Conservation (phyloP, 2,797 vertebrate species). For the Zenarchopterus dispar region DNA sequence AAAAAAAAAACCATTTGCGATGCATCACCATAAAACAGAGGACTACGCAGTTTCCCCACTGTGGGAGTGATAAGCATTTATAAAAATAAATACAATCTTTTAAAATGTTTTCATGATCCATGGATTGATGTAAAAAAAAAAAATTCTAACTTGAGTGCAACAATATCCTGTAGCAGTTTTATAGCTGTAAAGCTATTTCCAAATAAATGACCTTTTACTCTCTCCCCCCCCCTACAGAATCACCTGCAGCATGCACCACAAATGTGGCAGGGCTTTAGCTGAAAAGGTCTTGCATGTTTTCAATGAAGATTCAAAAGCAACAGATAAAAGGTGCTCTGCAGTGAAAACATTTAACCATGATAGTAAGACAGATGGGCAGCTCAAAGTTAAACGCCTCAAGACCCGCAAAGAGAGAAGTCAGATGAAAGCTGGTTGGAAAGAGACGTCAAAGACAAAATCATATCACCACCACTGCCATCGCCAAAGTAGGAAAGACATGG, state of each 20-base stretch:
- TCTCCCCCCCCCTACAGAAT: slow-evolving; percentile 24
- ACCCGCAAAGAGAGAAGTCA: slow-evolving; percentile 77
- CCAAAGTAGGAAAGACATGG: slow-evolving; percentile 47
- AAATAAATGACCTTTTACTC: no score
- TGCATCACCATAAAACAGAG: no score
- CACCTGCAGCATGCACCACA: slow-evolving; percentile 49
- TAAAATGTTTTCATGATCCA: no score
- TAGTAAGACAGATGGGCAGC: slow-evolving; percentile 23
- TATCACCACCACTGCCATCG: slow-evolving; percentile 20
- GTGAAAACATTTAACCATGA: slow-evolving; percentile 3
- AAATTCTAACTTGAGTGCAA: neutral
- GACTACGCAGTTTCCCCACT: no score
- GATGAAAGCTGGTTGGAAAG: slow-evolving; percentile 46
- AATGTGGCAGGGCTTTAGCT: slow-evolving; percentile 32
- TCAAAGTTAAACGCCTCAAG: slow-evolving; percentile 76
- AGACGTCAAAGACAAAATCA: slow-evolving; percentile 33
- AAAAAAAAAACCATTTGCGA: no score
- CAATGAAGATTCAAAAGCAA: slow-evolving; percentile 38
- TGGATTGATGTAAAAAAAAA: no score
- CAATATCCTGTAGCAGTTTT: neutral
- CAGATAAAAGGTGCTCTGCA: slow-evolving; percentile 24
- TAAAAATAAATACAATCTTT: no score
- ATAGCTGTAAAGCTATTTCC: neutral
- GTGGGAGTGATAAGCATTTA: no score
- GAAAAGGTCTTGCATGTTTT: slow-evolving; percentile 36